Conservation (phyloP, 35 echinoderm and acorn worm genomes). For the Anneissia japonica region DNA sequence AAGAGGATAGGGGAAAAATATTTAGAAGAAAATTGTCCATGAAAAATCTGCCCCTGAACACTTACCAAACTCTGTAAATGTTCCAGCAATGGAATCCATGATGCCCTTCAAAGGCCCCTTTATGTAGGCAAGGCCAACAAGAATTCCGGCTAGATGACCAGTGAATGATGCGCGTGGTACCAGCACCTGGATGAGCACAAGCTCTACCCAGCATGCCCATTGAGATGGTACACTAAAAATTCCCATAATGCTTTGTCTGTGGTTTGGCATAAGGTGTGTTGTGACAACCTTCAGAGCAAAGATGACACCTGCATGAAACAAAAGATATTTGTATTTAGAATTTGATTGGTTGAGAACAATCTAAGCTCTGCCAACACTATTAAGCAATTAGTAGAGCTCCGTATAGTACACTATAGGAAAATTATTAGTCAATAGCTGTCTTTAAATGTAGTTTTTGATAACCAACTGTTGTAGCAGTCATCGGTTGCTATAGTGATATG, state of each 20-base stretch:
- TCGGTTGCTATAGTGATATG: no score
- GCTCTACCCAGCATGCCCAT: conserved; percentile 93
- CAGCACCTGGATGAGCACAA: conserved; percentile 80
- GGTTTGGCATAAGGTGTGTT: conserved; percentile 66
- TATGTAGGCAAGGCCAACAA: conserved; percentile 83
- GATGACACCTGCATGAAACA: conserved; percentile 54
- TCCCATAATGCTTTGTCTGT: conserved; percentile 81
- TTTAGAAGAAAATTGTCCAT: no score
- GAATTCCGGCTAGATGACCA: conserved; percentile 87
- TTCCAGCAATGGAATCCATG: conserved; percentile 50
- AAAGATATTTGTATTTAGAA: no score
- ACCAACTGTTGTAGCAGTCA: no score
- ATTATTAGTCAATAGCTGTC: no score
- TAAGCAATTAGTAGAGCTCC: no score
- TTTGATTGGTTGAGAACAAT: no score
- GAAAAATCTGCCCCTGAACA: no score
- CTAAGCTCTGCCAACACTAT: no score
- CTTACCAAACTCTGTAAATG: conserved; percentile 17
- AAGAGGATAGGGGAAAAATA: no score
- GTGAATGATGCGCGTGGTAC: conserved; percentile 86
- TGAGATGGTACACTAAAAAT: conserved; percentile 80
- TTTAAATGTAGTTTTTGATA: no score
- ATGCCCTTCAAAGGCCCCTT: conserved; percentile 77
- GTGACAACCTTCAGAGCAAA: conserved; percentile 94
- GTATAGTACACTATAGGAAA: no score